A percentile compares a stretch with the other conserved stretches of the same genome.
phyloP scores from a whole-genome alignment of 2,113 vertebrate genomes.

The Bujurquina vittata region DNA sequence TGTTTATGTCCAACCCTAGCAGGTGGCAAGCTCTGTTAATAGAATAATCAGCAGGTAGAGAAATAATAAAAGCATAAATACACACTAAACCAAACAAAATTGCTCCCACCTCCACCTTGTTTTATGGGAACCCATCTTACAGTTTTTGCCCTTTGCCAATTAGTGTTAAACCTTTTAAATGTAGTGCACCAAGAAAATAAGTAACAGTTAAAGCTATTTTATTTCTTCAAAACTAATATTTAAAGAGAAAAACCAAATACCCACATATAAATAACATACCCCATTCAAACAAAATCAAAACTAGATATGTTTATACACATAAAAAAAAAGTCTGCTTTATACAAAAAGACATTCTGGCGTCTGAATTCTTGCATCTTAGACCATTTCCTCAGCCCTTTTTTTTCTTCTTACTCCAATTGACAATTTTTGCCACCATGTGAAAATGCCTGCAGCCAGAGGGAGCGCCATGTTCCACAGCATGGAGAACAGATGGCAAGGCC shows the following conservation, averaged over 20 bases:
- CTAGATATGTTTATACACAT: background rate
- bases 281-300: background rate
- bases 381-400: background rate
- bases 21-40: conserved; percentile 37
- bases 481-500: conserved; percentile 75
- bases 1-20: conserved; percentile 24
- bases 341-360: background rate
- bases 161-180: background rate
- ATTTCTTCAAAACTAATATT: background rate
- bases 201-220: background rate
- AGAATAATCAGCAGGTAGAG: conserved; percentile 50
- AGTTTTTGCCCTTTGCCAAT: conserved; percentile 7
- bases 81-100: conserved; percentile 15
- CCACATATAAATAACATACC: background rate
- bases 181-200: background rate
- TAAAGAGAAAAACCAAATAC: background rate
- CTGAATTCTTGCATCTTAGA: background rate
- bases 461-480: conserved; percentile 65
- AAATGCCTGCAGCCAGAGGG: conserved; percentile 62
- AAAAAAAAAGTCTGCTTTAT: background rate
- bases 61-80: conserved; percentile 17
- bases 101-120: conserved; percentile 32
- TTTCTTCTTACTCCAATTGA: conserved; percentile 17
- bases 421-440: conserved; percentile 60
- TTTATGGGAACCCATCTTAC: conserved; percentile 17